phyloP scores from a whole-genome alignment of 2,113 vertebrate species.

The Crotalus viridis region DNA sequence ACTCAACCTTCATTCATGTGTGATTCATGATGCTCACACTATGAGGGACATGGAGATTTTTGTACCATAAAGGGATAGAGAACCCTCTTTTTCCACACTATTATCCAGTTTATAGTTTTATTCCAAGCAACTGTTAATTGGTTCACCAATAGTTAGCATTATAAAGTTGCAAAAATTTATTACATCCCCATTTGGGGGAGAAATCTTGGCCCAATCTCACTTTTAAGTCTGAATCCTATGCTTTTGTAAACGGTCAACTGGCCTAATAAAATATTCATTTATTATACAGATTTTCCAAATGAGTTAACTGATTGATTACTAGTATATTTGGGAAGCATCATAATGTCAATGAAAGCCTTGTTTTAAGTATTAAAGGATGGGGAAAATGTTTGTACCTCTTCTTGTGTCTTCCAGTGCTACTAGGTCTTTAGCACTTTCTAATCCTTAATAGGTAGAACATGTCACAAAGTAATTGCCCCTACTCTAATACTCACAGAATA shows the following conservation, averaged over 20 bases:
- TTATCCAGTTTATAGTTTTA: not conserved
- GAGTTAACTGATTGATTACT: not conserved
- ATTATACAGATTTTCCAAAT: not conserved
- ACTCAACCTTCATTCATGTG: not conserved
- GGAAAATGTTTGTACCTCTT: not conserved
- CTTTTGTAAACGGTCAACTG: not conserved
- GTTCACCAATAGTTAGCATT: not conserved
- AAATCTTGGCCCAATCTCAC: not conserved
- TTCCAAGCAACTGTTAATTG: not conserved
- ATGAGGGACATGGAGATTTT: not conserved
- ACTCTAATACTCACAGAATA: not conserved
- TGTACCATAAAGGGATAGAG: not conserved
- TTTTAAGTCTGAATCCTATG: not conserved
- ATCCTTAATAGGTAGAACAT: not conserved
- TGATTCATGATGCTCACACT: not conserved
- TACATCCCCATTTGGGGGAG: not conserved
- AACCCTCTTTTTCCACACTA: not conserved
- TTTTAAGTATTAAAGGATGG: not conserved
- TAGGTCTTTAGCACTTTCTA: not conserved
- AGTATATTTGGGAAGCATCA: not conserved
- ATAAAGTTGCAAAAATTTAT: not conserved
- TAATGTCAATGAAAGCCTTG: not conserved
- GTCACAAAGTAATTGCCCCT: not conserved
- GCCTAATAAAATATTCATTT: not conserved
- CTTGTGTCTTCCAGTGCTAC: not conserved